A percentile compares a stretch with the other conserved stretches of the same genome.
These are phyloP conservation scores for Thinocorus orbignyianus DNA, from an alignment of 2,113 vertebrate genomes.

Conservation along the genomic window DNA sequence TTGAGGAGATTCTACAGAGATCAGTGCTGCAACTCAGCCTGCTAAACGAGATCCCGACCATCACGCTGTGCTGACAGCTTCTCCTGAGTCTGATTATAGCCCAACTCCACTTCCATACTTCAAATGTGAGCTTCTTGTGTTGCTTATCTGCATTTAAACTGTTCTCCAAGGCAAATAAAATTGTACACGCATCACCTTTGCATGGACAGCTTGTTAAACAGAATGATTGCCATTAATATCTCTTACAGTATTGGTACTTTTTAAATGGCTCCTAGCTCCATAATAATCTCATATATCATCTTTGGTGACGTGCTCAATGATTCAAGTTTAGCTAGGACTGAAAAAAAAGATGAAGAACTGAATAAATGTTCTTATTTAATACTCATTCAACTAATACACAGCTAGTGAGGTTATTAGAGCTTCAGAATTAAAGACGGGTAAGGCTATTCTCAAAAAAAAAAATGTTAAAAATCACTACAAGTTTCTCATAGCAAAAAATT, in stretches of 20 bases:
- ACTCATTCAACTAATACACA: not conserved
- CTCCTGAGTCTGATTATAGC: not conserved
- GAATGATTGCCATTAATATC: not conserved
- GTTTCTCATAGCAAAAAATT: not conserved
- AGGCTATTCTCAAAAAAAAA: not conserved
- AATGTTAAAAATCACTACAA: not conserved
- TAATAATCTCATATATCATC: not conserved
- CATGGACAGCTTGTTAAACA: not conserved
- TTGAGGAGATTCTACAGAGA: constrained; percentile 28
- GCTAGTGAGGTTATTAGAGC: not conserved
- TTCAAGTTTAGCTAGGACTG: not conserved
- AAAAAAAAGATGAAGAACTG: not conserved
- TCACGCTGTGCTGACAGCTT: not conserved
- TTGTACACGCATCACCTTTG: not conserved
- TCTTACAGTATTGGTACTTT: not conserved
- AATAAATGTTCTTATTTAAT: not conserved
- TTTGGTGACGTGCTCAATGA: not conserved
- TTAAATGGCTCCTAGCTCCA: not conserved
- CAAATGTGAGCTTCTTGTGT: not conserved
- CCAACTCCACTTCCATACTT: constrained; percentile 1
- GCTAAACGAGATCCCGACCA: constrained; percentile 25
- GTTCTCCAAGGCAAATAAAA: constrained; percentile 30
- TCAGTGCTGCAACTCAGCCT: constrained; percentile 30
- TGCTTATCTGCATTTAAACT: constrained; percentile 33
- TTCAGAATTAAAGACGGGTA: not conserved